Percentiles rank a stretch among this genome's conserved stretches.
These are phyloP conservation scores for Malurus leucopterus DNA, from an alignment of 2,797 vertebrate species.

Conservation along the genomic window DNA sequence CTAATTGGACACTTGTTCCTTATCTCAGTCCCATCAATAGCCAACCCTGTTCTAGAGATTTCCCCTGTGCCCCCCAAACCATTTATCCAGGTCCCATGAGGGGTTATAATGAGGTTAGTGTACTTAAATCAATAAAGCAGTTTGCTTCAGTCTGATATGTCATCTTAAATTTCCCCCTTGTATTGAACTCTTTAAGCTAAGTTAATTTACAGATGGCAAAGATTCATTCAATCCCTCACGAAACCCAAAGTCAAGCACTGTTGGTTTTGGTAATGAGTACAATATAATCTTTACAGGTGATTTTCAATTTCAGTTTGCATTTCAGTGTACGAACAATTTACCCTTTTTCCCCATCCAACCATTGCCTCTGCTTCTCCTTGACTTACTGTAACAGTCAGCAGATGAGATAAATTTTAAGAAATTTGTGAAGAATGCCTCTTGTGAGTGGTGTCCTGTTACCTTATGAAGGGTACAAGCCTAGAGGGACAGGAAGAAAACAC, in stretches of 20 bases:
- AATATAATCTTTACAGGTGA: not conserved
- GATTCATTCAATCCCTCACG: not conserved
- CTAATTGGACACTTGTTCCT: not conserved
- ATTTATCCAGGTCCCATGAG: not conserved
- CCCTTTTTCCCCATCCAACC: not conserved
- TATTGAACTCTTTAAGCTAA: not conserved
- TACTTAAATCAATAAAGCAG: conserved; percentile 4
- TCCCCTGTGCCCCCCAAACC: not conserved
- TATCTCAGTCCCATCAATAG: not conserved
- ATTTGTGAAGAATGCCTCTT: not conserved
- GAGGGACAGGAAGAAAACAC: conserved; percentile 42
- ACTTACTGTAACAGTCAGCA: conserved; percentile 1
- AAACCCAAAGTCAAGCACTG: not conserved
- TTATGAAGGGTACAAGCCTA: conserved; percentile 60
- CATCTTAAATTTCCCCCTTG: not conserved
- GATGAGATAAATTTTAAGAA: not conserved
- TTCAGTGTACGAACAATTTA: not conserved
- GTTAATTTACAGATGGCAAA: not conserved
- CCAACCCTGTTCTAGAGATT: not conserved
- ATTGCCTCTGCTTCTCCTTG: not conserved
- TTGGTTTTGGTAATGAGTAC: not conserved
- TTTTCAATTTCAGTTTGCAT: not conserved
- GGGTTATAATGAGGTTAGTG: not conserved
- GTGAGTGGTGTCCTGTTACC: conserved; percentile 38
- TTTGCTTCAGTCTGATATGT: not conserved